These are phyloP conservation scores for Hydractinia symbiolongicarpus DNA, from an alignment of 30 jellyfish, hydroid and myxozoan genomes.

Conservation along the genomic window DNA sequence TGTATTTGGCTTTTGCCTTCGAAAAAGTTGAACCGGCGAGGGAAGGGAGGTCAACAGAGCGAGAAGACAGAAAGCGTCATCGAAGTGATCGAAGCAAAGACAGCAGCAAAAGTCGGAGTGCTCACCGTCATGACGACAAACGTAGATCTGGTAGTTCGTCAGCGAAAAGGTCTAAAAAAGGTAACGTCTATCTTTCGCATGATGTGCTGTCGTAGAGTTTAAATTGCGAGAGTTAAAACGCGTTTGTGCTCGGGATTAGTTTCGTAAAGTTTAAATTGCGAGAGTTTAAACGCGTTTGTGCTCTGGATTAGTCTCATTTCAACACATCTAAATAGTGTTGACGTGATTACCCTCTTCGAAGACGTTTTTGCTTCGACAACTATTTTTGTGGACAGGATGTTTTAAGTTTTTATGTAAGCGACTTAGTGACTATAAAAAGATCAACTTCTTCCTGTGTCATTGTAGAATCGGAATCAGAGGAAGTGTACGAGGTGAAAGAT, in stretches of 20 bases:
- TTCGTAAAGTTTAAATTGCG: no score
- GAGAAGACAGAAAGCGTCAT: conserved; percentile 13
- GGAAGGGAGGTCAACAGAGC: conserved; percentile 14
- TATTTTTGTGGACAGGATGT: no score
- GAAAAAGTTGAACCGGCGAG: conserved; percentile 63
- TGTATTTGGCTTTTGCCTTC: conserved; percentile 88
- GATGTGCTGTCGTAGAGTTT: no score
- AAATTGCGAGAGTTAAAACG: no score
- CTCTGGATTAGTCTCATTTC: no score
- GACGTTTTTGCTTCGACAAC: no score
- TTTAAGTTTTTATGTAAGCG: no score
- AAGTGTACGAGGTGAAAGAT: conserved; percentile 33
- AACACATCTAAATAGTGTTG: no score
- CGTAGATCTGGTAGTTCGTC: conserved; percentile 8
- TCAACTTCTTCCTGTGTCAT: conserved; percentile 14
- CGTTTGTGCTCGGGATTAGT: no score
- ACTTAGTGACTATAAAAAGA: no score
- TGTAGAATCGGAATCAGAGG: conserved; percentile 33
- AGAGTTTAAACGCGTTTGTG: no score
- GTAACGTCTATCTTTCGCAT: neutral
- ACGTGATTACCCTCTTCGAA: no score
- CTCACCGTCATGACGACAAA: conserved; percentile 17
- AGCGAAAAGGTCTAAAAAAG: conserved; percentile 29
- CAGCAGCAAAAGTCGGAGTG: conserved; percentile 25
- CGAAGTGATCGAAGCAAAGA: conserved; percentile 33